A percentile compares a stretch with the other conserved stretches of the same genome.
Evolutionary conservation across 2,888 invertebrate genomes (phyloP).

Genomic region (Mylabris sibirica): DNA sequence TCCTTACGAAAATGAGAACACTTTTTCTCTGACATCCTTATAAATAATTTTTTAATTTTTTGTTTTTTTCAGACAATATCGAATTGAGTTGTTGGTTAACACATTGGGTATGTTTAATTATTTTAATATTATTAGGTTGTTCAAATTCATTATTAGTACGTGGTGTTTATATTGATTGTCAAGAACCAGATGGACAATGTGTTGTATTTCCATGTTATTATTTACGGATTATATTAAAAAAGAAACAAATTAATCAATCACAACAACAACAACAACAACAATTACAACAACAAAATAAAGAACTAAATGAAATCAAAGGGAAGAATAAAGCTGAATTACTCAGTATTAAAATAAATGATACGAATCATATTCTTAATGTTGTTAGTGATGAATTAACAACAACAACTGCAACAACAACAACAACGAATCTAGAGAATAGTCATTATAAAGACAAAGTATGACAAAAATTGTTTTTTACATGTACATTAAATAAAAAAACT

Average conservation of each 20-base stretch:
- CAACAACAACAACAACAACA: constrained; percentile 43
- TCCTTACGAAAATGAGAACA: no score
- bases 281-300: constrained; percentile 43
- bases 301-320: constrained; percentile 32
- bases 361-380: constrained; percentile 47
- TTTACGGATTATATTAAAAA: constrained; percentile 77
- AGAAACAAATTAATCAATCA: constrained; percentile 68
- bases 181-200: constrained; percentile 82
- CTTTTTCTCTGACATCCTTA: no score
- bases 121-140: constrained; percentile 82
- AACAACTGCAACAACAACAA: background rate
- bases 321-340: constrained; percentile 25
- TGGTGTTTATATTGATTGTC: constrained; percentile 88
- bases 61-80: constrained; percentile 69
- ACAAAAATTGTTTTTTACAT: constrained; percentile 16
- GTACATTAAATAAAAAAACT: constrained; percentile 28
- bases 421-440: constrained; percentile 28
- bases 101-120: constrained; percentile 74
- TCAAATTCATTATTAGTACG: constrained; percentile 87
- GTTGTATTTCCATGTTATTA: constrained; percentile 87
- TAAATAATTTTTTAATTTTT: no score
- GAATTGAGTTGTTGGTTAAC: constrained; percentile 83
- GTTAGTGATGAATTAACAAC: constrained; percentile 1
- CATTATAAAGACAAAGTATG: constrained; percentile 29
- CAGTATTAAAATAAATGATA: constrained; percentile 33